A percentile compares a stretch with the other conserved stretches of the same genome.
Conservation (phyloP, 2,888 invertebrate species). For the Acanthococcus lagerstroemiae region DNA sequence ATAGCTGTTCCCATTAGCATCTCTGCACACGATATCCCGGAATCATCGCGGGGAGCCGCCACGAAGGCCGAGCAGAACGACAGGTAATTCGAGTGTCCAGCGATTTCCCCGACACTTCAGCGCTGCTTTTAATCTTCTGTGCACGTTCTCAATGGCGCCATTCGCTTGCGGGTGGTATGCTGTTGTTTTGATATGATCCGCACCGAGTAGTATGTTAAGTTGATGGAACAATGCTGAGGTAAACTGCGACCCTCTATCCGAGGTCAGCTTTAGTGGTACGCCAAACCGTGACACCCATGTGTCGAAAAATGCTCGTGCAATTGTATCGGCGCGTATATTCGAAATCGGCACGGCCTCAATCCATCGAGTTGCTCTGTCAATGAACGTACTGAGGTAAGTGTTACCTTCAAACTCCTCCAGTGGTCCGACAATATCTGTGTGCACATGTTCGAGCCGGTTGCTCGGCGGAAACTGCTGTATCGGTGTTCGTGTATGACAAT, state of each 20-base stretch:
- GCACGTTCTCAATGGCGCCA: slow-evolving; percentile 26
- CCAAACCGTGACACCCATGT: slow-evolving; percentile 43
- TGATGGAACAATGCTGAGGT: slow-evolving; percentile 38
- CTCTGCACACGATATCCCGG: background rate
- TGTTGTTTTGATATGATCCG: background rate
- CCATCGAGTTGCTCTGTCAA: slow-evolving; percentile 13
- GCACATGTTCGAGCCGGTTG: slow-evolving; percentile 41
- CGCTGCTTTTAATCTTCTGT: slow-evolving; percentile 25
- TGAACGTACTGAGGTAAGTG: slow-evolving; percentile 36
- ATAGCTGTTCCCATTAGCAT: background rate
- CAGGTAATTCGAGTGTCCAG: background rate
- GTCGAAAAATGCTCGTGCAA: slow-evolving; percentile 20
- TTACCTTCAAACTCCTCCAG: slow-evolving; percentile 39
- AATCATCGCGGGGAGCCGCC: slow-evolving; percentile 4
- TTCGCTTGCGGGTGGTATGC: slow-evolving; percentile 32
- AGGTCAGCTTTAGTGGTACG: slow-evolving; percentile 39
- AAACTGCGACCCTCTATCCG: slow-evolving; percentile 42
- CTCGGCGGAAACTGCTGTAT: slow-evolving; percentile 36
- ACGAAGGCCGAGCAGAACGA: slow-evolving; percentile 26
- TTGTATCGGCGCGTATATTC: background rate
- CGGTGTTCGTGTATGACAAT: slow-evolving; percentile 36
- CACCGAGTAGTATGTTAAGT: background rate
- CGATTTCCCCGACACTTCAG: slow-evolving; percentile 20
- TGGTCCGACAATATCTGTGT: slow-evolving; percentile 43
- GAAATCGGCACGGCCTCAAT: background rate